Evolutionary conservation across 2,888 invertebrate species (phyloP), one percentile per base, ranked within the genome.

Genomic region (Automeris io): DNA sequence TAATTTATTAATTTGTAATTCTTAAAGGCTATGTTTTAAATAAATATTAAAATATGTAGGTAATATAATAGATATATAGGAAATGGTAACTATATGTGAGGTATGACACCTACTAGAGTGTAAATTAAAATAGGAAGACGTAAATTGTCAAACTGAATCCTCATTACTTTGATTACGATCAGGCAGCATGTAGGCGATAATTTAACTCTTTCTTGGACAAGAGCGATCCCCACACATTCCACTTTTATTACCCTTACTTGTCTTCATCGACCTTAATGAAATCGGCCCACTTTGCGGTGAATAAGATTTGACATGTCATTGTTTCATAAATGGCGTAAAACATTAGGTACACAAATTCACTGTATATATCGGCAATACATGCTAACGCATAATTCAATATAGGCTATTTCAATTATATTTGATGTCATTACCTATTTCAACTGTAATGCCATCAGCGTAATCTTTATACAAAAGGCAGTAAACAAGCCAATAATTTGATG

Each of bases 131-230:
- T 53, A 57, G 58, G 61, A 57, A 57, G 52, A 31, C 25, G 35
- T 45, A 51, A 60, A 59, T 59, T 60, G 49, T 31, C 45, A 37
- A 46, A 52, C 52, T 54, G 53, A 48, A 29, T 32, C 40, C 35
- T 41, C 48, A 16, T 34, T 9, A 44, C 48, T 51, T 43, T 49
- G 44, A 48, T 35, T 42, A 47, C 49, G 42, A 49, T 48, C 49
- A 41, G 21, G 19, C 21, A 37, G 47, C 43, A 57, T 46, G 58
- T 58, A 47, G 57, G 58, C 43, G 51, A 42, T 26, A 7, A 29
- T 33, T 45, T 43, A 49, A 49, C 46, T 49, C 47, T 49, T 49
- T 55, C 56, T 50, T 54, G 39, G 41, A 37, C 47, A 45, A 41
- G 35, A 43, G 39, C 33, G 12, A 1, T 29, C 29, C 29, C 16